A percentile compares a stretch with the other conserved stretches of the same genome.
phyloP scores from a whole-genome alignment of 2,888 invertebrate genomes.

The Chalcosyrphus nemorum region DNA sequence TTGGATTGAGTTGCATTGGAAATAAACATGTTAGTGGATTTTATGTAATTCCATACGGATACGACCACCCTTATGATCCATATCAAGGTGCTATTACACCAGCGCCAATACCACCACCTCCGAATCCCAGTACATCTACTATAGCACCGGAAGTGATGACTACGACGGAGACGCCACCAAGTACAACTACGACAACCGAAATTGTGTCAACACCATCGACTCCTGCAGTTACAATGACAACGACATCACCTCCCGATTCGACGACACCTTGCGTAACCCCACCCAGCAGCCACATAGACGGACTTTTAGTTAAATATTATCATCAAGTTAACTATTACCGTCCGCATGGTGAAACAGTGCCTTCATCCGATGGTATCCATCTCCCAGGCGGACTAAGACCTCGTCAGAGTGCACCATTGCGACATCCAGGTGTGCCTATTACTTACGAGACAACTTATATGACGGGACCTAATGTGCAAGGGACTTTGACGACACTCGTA shows the following conservation, averaged over 20 bases:
- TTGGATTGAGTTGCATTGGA: not conserved
- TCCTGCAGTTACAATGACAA: not conserved
- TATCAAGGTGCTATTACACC: not conserved
- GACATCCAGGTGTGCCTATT: not conserved
- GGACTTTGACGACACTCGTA: not conserved
- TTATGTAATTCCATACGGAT: constrained; percentile 27
- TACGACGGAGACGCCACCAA: not conserved
- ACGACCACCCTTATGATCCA: not conserved
- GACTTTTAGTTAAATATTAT: constrained; percentile 11
- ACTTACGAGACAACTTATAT: not conserved
- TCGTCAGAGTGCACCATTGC: not conserved
- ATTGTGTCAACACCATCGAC: not conserved
- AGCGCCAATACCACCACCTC: not conserved
- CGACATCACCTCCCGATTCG: not conserved
- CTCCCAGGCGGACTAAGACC: not conserved
- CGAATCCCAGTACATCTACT: not conserved
- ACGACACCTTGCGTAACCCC: not conserved
- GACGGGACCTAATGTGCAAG: not conserved
- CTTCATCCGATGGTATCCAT: not conserved
- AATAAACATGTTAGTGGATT: constrained; percentile 2
- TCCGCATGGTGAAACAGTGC: constrained; percentile 2
- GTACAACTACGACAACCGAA: not conserved
- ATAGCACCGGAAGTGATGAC: not conserved
- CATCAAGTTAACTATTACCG: constrained; percentile 57
- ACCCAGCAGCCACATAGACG: not conserved